Base-by-base conservation (phyloP, 2,797 vertebrate genomes). In the Florisuga fusca region DNA sequence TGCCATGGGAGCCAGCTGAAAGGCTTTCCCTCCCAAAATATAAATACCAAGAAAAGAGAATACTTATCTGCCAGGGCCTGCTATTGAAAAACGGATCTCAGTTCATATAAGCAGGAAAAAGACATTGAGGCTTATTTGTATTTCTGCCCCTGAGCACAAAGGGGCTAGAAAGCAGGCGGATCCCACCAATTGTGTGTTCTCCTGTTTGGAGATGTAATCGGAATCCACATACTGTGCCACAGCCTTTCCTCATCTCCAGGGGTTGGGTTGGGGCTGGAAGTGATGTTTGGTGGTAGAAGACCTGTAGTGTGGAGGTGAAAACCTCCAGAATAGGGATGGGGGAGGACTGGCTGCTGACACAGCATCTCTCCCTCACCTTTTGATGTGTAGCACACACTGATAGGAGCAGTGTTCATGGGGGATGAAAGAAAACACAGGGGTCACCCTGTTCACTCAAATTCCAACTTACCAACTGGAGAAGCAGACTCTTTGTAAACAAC, bases 151-250 rank as follows among this genome's bases (percentile, higher is more conserved):
- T 79, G 87, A 94, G 94, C 92, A 96, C 91, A 97, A 97, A 97
- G 81, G 81, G 90, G 88, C 80, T 79, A 80, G 89, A 94, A 95
- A 93, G 96, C 87, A 95, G 94, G 93, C 94, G 84, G 87, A 74
- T 95, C 93, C 76, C 69, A 85, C 55, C 7, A 9, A 96, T 89
- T 95, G 94, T 96, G 89, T 91, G 91, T 55, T 96, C 95, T 96
- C 55, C 91, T 95, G 89, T 93, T 92, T 94, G 92, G 84, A 96
- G 95, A 95, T 95, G 89, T 96, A 95, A 96, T 96, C 95, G 33
- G 73, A 41, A 0, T 93, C 69, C 73, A 80, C 76, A 63, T 68
- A 88, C 89, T 91, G 89, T 81, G 87, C 90, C 69, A 73, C 79
- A 67, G 89, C 82, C 91, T 96, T 91, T 91, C 76, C 76, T 96